phyloP scores from a whole-genome alignment of 2,888 invertebrate species.

The Pseudolycoriella hygida region DNA sequence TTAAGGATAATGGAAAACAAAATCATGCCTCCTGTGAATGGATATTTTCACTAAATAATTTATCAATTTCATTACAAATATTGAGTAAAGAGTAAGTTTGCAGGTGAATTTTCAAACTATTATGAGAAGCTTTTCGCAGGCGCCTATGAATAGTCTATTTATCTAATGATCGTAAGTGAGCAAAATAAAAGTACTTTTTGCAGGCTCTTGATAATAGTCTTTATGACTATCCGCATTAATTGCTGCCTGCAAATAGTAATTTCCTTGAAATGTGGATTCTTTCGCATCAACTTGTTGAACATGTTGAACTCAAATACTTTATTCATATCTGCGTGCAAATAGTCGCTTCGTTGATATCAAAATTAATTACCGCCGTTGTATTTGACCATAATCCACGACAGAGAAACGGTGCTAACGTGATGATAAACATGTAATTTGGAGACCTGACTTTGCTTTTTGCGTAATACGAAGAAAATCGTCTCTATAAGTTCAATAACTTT shows the following conservation, averaged over 20 bases:
- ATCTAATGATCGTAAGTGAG: too few species aligned
- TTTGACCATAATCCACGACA: conserved; percentile 4
- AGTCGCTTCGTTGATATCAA: neutral
- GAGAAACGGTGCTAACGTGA: conserved; percentile 2
- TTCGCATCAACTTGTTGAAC: too few species aligned
- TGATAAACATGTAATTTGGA: conserved; percentile 7
- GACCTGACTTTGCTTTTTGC: conserved; percentile 6
- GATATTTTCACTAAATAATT: neutral
- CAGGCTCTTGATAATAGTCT: too few species aligned
- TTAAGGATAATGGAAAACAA: conserved; percentile 1
- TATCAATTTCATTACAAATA: neutral
- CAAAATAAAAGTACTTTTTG: too few species aligned
- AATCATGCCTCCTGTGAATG: neutral
- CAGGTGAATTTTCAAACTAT: too few species aligned
- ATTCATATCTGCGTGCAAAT: too few species aligned
- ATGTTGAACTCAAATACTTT: neutral
- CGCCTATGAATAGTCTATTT: too few species aligned
- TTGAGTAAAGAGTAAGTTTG: too few species aligned
- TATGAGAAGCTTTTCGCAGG: too few species aligned
- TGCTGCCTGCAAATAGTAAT: too few species aligned
- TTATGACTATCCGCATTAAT: too few species aligned
- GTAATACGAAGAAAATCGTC: conserved; percentile 6
- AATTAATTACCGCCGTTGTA: conserved; percentile 2
- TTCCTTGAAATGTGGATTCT: too few species aligned
- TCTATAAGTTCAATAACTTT: conserved; percentile 5